Evolutionary conservation across 2,888 invertebrate species (phyloP), one percentile per base, ranked within the genome.

Genomic region (Alloplasta piceator): DNA sequence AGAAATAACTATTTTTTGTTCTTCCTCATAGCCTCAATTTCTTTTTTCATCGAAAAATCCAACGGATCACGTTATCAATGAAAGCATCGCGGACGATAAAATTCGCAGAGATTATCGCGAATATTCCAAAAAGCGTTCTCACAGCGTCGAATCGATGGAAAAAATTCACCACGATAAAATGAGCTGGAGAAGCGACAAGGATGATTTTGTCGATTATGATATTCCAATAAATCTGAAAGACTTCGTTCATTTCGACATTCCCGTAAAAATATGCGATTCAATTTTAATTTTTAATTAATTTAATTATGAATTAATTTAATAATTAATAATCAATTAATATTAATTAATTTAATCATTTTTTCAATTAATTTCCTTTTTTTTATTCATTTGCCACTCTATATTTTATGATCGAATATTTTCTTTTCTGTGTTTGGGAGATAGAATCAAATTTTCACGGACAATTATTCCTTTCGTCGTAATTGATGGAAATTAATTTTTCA

Each of bases 121-220:
- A 10, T 61, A 1, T 2, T 3, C 68, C 16, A 64, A 77, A 43
- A 60, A 50, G 6, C 73, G 68, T 12, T 73, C 74, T 58, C 39
- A 70, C 46, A 48, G 10, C 4, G 16, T 66, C n/a, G 66, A 70
- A 67, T 67, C 67, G 39, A 6, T 43, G 12, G 74, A 74, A 6
- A 70, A 36, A 77, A 64, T 82, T 43, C 14, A 77, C 1, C 82
- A 83, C 73, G 73, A 79, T 4, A 39, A 67, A 14, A 83, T 83
- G 83, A 73, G 60, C 14, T 83, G 83, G 82, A 36, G 66, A 14
- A 50, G 16, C 6, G 55, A 70, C 26, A 26, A n/a, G 41, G 63
- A 68, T 43, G 55, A 73, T 41, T 16, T 66, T 26, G 12, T 63
- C 5, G 9, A 60, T 6, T 41, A 56, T 10, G 77, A 82, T 50